Conservation (phyloP, 2,888 invertebrate species). For the Machimus rusticus region DNA sequence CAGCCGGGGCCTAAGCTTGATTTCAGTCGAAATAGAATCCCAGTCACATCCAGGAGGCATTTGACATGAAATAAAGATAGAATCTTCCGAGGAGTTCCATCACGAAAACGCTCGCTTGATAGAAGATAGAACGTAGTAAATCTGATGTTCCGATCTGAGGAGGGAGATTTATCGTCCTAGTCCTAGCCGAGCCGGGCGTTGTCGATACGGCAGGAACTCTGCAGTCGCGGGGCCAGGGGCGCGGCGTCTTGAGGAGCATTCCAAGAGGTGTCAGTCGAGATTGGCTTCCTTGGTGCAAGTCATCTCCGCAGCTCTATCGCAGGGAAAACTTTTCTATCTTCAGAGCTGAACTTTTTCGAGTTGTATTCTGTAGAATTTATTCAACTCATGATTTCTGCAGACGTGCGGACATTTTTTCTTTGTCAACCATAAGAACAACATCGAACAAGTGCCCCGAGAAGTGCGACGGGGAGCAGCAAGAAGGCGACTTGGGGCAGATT, state of each 20-base stretch:
- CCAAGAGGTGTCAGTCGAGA: constrained; percentile 4
- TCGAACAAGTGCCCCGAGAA: neutral
- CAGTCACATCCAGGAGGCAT: constrained; percentile 11
- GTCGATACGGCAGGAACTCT: constrained; percentile 2
- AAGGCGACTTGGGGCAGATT: neutral
- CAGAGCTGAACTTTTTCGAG: neutral
- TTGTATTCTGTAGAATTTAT: constrained; percentile 27
- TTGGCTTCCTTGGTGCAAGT: constrained; percentile 32
- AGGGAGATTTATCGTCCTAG: constrained; percentile 31
- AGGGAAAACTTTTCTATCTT: neutral
- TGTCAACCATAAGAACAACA: constrained; percentile 7
- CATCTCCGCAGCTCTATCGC: neutral
- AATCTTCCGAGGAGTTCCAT: constrained; percentile 12
- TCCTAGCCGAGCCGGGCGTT: neutral
- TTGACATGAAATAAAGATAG: constrained; percentile 34
- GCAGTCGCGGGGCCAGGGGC: neutral
- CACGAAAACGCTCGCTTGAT: constrained; percentile 6
- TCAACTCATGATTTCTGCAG: constrained; percentile 37
- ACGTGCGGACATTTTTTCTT: constrained; percentile 38
- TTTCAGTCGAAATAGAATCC: neutral
- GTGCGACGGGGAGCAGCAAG: neutral
- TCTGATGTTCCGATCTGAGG: constrained; percentile 10
- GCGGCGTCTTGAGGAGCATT: neutral
- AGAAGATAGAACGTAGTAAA: neutral
- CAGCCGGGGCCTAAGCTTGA: neutral